These are phyloP conservation scores for Ameiurus melas DNA, from an alignment of 2,113 vertebrate genomes.

Conservation along the genomic window DNA sequence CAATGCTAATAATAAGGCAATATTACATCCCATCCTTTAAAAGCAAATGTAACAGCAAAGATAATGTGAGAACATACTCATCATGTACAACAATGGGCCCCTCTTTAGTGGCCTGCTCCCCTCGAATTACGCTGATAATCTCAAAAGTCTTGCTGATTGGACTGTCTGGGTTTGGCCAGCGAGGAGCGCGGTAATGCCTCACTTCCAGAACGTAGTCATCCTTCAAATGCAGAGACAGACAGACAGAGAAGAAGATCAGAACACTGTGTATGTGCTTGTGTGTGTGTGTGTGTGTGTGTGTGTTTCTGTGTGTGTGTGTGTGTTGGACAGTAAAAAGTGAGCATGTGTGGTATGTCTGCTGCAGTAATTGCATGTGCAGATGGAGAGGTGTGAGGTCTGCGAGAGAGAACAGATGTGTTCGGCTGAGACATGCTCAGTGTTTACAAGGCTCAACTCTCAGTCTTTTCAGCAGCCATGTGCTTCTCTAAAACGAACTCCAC, in stretches of 20 bases:
- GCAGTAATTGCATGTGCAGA: constrained; percentile 47
- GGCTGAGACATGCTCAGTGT: constrained; percentile 48
- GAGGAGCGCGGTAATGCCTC: constrained; percentile 84
- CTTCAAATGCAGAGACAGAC: constrained; percentile 63
- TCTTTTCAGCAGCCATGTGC: constrained; percentile 53
- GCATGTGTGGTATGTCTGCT: constrained; percentile 34
- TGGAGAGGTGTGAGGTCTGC: constrained; percentile 46
- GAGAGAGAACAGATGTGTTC: constrained; percentile 57
- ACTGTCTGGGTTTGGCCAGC: constrained; percentile 94
- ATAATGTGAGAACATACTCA: constrained; percentile 76
- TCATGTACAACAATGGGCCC: constrained; percentile 88
- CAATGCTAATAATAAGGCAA: neutral
- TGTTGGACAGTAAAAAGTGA: constrained; percentile 14
- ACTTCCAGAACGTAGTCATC: constrained; percentile 94
- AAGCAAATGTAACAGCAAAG: neutral
- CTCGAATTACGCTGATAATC: constrained; percentile 83
- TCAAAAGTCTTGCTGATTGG: constrained; percentile 93
- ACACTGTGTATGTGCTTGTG: neutral
- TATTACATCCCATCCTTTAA: neutral
- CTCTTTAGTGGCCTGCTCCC: constrained; percentile 77
- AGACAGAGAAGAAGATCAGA: neutral
- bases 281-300: constrained; percentile 2
- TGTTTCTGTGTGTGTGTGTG: constrained; percentile 31
- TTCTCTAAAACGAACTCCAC: constrained; percentile 36
- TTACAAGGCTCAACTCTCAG: constrained; percentile 54